Evolutionary conservation across 2,113 vertebrate genomes (phyloP), one percentile per base, ranked within the genome.

Genomic region (Myiopsitta monachus): DNA sequence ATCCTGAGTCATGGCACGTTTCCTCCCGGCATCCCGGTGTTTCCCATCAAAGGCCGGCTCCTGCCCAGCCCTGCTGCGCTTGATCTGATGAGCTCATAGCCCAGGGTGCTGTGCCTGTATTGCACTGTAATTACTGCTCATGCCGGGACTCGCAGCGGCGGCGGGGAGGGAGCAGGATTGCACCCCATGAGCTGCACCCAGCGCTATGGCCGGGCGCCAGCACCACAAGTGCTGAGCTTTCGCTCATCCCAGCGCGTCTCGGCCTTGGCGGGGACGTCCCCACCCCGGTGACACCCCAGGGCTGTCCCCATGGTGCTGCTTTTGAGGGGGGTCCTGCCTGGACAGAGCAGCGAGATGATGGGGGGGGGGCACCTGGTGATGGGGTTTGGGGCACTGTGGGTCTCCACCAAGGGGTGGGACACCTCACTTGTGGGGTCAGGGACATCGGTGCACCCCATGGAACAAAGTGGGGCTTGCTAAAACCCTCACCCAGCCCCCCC

Each of bases 11-110:
- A 73, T 4, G 1, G 59, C 3, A 3, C 27, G 11, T 31, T 95
- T 61, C 93, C 91, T 95, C 18, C 83, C 18, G 36, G 85, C 63
- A 83, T 10, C 73, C 64, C 33, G 1, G 88, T 1, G 30, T 36
- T 92, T 52, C 74, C 91, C 95, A 94, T 92, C 96, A 96, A 95
- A 95, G 90, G 67, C 82, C 44, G 3, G 77, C 41, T 87, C 91
- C 83, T 74, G 91, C 95, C 93, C 93, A 28, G 91, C 95, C 89
- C 96, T 83, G 73, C 91, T 38, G 88, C 17, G 7, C 92, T 55
- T 7, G 52, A 74, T 61, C 89, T 36, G 95, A 21, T 94, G 92
- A 95, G 96, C 95, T 92, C 95, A 87, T n/a, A 63, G 95, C 95
- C 96, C 96, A 44, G 81, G 87, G 64, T 70, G 96, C 93, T 11